phyloP scores from a whole-genome alignment of 1,140 invertebrate genomes.

The Calliopsis andreniformis region DNA sequence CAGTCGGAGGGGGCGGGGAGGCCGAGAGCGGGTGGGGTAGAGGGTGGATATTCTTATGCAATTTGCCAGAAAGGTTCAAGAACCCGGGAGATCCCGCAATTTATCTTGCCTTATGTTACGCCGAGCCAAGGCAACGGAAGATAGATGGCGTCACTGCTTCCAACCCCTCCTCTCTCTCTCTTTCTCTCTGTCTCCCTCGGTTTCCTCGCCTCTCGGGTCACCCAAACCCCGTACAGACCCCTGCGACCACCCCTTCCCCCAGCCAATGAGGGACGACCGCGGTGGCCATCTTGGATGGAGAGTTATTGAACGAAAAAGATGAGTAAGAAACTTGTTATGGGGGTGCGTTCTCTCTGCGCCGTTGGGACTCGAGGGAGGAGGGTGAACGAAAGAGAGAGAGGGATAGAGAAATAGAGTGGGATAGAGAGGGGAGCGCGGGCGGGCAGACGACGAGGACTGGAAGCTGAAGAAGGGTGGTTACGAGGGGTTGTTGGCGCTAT shows the following conservation, averaged over 20 bases:
- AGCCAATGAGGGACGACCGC: conserved; percentile 82
- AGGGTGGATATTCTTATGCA: conserved; percentile 82
- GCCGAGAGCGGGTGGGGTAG: conserved; percentile 62
- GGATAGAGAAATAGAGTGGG: too few species aligned
- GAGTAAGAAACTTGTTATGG: conserved; percentile 82
- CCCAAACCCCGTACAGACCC: conserved; percentile 70
- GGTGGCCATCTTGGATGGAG: conserved; percentile 82
- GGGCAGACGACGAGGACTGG: conserved; percentile 55
- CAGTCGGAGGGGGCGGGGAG: conserved; percentile 56
- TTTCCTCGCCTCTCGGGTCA: conserved; percentile 61
- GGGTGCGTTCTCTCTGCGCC: conserved; percentile 78
- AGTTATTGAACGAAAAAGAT: conserved; percentile 83
- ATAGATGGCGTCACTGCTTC: conserved; percentile 82
- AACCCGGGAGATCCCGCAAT: conserved; percentile 82
- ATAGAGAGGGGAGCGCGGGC: conserved; percentile 28
- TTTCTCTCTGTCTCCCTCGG: conserved; percentile 37
- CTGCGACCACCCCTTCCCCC: conserved; percentile 80
- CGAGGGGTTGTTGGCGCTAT: conserved; percentile 79
- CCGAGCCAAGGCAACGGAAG: conserved; percentile 82
- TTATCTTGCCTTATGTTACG: conserved; percentile 83
- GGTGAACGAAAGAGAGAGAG: conserved; percentile 30
- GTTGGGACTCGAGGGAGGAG: conserved; percentile 58
- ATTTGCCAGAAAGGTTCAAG: conserved; percentile 83
- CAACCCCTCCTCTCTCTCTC: conserved; percentile 66
- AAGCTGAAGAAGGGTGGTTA: conserved; percentile 62